phyloP scores from a whole-genome alignment of 2,113 vertebrate genomes.

The Heterotis niloticus region DNA sequence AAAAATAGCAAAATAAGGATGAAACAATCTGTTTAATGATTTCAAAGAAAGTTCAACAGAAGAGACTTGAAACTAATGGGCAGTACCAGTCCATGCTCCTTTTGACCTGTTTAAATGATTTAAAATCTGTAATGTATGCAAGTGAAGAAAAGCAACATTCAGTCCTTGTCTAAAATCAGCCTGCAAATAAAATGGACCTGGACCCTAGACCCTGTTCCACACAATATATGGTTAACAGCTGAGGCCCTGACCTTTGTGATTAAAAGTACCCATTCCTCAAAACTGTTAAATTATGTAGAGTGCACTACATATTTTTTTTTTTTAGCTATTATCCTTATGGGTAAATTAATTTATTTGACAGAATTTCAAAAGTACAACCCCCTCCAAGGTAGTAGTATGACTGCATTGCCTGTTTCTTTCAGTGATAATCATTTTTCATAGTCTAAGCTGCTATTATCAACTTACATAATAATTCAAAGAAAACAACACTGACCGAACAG shows the following conservation, averaged over 20 bases:
- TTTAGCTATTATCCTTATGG: too few relatives aligned
- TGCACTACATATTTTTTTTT: too few relatives aligned
- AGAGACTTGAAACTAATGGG: too few relatives aligned
- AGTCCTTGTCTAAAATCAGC: not conserved
- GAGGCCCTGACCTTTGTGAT: not conserved
- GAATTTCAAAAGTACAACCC: not conserved
- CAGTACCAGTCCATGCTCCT: too few relatives aligned
- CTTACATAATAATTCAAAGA: slow-evolving; percentile 23
- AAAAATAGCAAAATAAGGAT: too few relatives aligned
- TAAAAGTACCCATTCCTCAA: too few relatives aligned
- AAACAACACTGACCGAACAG: slow-evolving; percentile 20
- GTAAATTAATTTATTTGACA: too few relatives aligned
- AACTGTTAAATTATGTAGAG: too few relatives aligned
- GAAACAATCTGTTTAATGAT: too few relatives aligned
- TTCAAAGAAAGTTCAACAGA: too few relatives aligned
- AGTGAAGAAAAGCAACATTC: not conserved
- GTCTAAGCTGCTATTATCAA: slow-evolving; percentile 21
- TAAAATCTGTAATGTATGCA: not conserved
- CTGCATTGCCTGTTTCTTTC: not conserved
- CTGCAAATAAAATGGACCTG: not conserved
- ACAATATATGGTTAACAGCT: not conserved
- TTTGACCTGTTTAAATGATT: too few relatives aligned
- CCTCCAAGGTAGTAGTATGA: too few relatives aligned
- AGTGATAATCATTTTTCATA: slow-evolving; percentile 20
- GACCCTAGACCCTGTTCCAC: not conserved